Evolutionary conservation across 1,140 invertebrate species (phyloP).

Genomic region (Nautilus pompilius): DNA sequence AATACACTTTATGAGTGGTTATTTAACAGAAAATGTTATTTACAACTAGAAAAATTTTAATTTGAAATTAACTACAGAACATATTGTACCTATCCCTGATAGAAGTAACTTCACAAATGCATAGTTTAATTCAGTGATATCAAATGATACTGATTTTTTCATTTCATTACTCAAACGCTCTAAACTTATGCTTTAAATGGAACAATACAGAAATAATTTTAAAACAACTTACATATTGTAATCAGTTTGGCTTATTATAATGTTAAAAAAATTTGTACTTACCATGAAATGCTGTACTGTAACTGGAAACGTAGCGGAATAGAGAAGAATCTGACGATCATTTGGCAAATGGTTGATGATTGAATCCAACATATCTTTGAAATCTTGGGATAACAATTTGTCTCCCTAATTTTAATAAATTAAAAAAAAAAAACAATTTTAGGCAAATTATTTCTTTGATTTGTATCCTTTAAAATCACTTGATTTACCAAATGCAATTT

Average conservation of each 20-base stretch:
- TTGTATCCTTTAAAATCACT: too few species aligned
- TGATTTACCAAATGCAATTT: too few species aligned
- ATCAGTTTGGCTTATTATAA: background rate
- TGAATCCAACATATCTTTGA: slow-evolving; percentile 97
- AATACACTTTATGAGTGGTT: too few species aligned
- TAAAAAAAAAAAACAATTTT: slow-evolving; percentile 14
- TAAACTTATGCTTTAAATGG: background rate
- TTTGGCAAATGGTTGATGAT: slow-evolving; percentile 91
- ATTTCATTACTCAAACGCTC: background rate
- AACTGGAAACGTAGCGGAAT: slow-evolving; percentile 98
- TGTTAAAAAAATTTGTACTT: slow-evolving; percentile 23
- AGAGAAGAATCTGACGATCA: slow-evolving; percentile 95
- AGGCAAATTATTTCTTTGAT: background rate
- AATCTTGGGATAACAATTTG: slow-evolving; percentile 98
- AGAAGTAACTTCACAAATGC: too few species aligned
- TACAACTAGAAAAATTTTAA: too few species aligned
- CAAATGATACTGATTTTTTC: too few species aligned
- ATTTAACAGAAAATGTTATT: too few species aligned
- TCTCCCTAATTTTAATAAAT: too few species aligned
- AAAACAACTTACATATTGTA: background rate
- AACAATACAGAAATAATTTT: background rate
- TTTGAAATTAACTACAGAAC: too few species aligned
- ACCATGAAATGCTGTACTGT: slow-evolving; percentile 99
- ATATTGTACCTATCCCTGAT: too few species aligned
- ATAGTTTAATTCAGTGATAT: too few species aligned